Conservation (phyloP, 2,888 invertebrate genomes). For the Latrodectus elegans region DNA sequence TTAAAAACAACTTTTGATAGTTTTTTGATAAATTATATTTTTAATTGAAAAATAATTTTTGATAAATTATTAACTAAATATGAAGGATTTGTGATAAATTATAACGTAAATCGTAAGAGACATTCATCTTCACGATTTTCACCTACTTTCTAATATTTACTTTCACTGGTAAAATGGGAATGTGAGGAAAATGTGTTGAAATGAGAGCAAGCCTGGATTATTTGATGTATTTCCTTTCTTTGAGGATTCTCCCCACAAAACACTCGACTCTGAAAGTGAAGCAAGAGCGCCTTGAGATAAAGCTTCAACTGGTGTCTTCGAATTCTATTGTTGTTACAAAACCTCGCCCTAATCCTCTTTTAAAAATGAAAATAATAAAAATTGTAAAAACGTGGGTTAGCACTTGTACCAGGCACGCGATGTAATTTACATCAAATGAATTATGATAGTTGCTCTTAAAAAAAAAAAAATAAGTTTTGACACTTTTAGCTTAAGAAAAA, state of each 20-base stretch:
- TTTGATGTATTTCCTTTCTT: neutral
- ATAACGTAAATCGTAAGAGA: too few relatives aligned
- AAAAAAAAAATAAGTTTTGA: too few relatives aligned
- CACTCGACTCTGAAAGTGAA: constrained; percentile 17
- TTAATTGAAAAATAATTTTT: too few relatives aligned
- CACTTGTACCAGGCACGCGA: too few relatives aligned
- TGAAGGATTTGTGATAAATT: too few relatives aligned
- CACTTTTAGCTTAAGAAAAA: too few relatives aligned
- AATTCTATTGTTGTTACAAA: constrained; percentile 21
- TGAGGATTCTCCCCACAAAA: constrained; percentile 13
- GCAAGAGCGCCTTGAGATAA: constrained; percentile 40
- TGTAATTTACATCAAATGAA: too few relatives aligned
- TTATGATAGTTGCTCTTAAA: too few relatives aligned
- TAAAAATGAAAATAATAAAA: constrained; percentile 9
- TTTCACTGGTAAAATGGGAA: neutral
- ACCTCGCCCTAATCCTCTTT: constrained; percentile 32
- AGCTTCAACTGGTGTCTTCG: neutral
- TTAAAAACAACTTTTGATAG: too few relatives aligned
- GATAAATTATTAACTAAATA: too few relatives aligned
- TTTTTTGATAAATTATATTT: too few relatives aligned
- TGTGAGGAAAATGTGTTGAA: neutral
- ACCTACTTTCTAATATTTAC: constrained; percentile 41
- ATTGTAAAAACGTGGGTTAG: neutral
- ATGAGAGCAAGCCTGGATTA: constrained; percentile 4
- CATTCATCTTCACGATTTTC: constrained; percentile 12